Evolutionary conservation across 2,888 invertebrate species (phyloP).

Genomic region (Heliconius hortense): DNA sequence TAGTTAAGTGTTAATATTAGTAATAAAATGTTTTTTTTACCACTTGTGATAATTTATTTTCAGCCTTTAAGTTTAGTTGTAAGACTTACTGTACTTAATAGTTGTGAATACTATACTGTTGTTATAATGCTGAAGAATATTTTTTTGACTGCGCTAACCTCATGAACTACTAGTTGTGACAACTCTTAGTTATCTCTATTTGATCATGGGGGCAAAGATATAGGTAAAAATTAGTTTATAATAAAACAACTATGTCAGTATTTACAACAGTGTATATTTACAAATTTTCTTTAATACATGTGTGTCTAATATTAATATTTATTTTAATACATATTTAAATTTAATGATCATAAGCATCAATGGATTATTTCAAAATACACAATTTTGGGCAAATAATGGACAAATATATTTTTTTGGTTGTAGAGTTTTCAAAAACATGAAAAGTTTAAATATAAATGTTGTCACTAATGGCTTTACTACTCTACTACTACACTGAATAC

Average conservation of each 20-base stretch:
- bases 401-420: not conserved
- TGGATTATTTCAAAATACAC: constrained; percentile 20
- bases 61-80: not conserved
- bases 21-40: constrained; percentile 38
- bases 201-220: no score
- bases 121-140: no score
- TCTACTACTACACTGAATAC: not conserved
- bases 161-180: not conserved
- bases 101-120: no score
- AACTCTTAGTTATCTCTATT: no score
- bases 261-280: constrained; percentile 24
- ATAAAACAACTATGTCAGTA: constrained; percentile 6
- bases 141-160: not conserved
- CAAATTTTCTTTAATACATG: not conserved
- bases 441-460: not conserved
- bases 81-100: not conserved
- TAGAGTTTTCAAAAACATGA: not conserved
- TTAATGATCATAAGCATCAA: constrained; percentile 14
- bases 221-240: not conserved
- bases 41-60: constrained; percentile 27
- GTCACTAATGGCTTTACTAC: not conserved
- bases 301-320: constrained; percentile 8
- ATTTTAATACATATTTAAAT: constrained; percentile 1
- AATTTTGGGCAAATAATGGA: not conserved
- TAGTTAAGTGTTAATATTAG: constrained; percentile 35